These are phyloP conservation scores for Brienomyrus brachyistius DNA, from an alignment of 2,113 vertebrate genomes.

Conservation along the genomic window DNA sequence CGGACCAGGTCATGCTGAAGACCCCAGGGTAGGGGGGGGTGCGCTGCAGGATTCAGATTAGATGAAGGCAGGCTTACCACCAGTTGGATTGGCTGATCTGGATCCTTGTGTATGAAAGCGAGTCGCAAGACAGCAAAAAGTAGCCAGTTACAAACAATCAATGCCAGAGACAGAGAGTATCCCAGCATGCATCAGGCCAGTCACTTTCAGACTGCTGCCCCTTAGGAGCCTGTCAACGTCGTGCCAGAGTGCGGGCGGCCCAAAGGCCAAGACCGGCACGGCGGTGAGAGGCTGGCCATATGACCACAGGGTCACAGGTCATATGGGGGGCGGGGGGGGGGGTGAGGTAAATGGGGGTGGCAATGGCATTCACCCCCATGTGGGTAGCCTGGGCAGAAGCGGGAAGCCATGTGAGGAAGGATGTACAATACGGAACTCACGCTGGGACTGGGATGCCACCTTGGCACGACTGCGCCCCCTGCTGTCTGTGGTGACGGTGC, in stretches of 20 bases:
- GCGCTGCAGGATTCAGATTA: slow-evolving; percentile 39
- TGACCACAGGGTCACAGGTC: slow-evolving; percentile 30
- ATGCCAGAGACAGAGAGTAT: slow-evolving; percentile 45
- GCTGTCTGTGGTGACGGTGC: slow-evolving; percentile 71
- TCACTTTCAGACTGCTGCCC: slow-evolving; percentile 14
- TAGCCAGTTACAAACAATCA: slow-evolving; percentile 69
- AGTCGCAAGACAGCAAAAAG: slow-evolving; percentile 80
- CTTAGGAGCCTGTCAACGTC: not conserved
- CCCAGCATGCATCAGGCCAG: slow-evolving; percentile 51
- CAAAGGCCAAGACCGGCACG: slow-evolving; percentile 5
- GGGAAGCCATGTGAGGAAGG: not conserved
- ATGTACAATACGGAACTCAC: slow-evolving; percentile 61
- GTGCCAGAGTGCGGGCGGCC: not conserved
- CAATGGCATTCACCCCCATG: not conserved
- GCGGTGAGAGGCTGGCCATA: slow-evolving; percentile 22
- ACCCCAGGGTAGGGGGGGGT: not conserved
- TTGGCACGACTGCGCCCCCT: slow-evolving; percentile 94
- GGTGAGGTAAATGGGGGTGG: not conserved
- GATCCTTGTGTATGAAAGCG: slow-evolving; percentile 92
- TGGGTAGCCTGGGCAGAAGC: not conserved
- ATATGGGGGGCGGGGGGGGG: slow-evolving; percentile 14
- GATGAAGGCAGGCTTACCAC: slow-evolving; percentile 85
- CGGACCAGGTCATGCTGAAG: slow-evolving; percentile 36
- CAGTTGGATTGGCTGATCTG: slow-evolving; percentile 99
- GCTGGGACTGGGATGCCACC: slow-evolving; percentile 95